Evolutionary conservation across 1,140 invertebrate genomes (phyloP).

Genomic region (Heterodera schachtii): DNA sequence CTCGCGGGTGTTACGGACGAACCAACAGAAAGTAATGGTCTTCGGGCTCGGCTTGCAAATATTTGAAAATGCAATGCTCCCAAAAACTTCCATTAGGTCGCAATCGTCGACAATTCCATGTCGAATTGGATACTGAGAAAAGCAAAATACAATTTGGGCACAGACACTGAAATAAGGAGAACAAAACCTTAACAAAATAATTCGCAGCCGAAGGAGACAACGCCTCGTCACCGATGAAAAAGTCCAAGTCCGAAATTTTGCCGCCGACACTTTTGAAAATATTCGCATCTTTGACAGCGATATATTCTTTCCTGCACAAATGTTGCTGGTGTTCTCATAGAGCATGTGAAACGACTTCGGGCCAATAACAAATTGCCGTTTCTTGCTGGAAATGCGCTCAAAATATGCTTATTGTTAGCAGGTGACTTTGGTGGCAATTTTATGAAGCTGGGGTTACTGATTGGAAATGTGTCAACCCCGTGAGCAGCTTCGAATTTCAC

Average conservation of each 20-base stretch:
- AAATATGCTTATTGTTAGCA: too few species aligned
- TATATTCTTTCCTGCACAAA: too few species aligned
- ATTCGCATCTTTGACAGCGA: constrained; percentile 90
- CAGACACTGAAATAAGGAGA: constrained; percentile 74
- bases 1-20: constrained; percentile 73
- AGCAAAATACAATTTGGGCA: constrained; percentile 69
- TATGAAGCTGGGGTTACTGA: too few species aligned
- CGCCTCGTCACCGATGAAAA: constrained; percentile 65
- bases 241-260: constrained; percentile 60
- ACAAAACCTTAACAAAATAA: constrained; percentile 68
- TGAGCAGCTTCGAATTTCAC: too few species aligned
- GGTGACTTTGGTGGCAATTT: too few species aligned
- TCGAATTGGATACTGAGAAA: constrained; percentile 86
- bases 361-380: too few species aligned
- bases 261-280: constrained; percentile 68
- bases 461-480: too few species aligned
- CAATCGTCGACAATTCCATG: constrained; percentile 99
- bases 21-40: constrained; percentile 95
- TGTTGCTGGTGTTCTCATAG: too few species aligned
- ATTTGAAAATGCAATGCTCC: constrained; percentile 99
- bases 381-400: too few species aligned
- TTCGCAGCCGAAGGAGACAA: constrained; percentile 68
- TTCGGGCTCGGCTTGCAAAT: constrained; percentile 94
- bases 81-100: constrained; percentile 99
- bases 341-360: too few species aligned